Evolutionary conservation across 2,797 vertebrate species (phyloP).

Genomic region (Thalassophryne amazonica): DNA sequence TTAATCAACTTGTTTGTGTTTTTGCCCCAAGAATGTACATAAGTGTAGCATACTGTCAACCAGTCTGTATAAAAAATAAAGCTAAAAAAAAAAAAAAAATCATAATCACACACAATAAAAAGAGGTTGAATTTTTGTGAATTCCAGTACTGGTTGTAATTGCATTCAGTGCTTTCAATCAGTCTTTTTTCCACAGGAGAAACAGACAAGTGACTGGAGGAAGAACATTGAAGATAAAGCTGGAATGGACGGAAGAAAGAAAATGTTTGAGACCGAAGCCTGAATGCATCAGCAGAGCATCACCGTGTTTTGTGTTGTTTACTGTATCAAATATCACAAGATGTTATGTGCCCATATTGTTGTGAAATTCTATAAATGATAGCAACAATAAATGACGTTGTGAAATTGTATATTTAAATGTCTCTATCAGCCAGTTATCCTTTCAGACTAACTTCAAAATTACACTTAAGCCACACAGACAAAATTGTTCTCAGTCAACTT

Average conservation of each 20-base stretch:
- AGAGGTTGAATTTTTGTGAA: not conserved
- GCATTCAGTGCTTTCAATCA: no score
- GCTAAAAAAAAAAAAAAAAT: not conserved
- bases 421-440: no score
- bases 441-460: no score
- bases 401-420: not conserved
- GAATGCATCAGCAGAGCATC: not conserved
- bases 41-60: no score
- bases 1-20: no score
- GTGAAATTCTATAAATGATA: not conserved
- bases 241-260: conserved; percentile 77
- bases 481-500: no score
- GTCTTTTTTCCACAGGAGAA: conserved; percentile 37
- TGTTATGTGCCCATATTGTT: not conserved
- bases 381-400: conserved; percentile 1
- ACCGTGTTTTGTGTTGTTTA: no score
- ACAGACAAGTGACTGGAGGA: conserved; percentile 69
- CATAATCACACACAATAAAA: not conserved
- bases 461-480: no score
- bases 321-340: not conserved
- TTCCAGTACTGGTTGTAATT: not conserved
- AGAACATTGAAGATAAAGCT: conserved; percentile 70
- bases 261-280: conserved; percentile 72
- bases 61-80: no score
- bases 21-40: no score